Evolutionary conservation across 2,797 vertebrate species (phyloP), one percentile per base, ranked within the genome.

Genomic region (Glossophaga mutica): DNA sequence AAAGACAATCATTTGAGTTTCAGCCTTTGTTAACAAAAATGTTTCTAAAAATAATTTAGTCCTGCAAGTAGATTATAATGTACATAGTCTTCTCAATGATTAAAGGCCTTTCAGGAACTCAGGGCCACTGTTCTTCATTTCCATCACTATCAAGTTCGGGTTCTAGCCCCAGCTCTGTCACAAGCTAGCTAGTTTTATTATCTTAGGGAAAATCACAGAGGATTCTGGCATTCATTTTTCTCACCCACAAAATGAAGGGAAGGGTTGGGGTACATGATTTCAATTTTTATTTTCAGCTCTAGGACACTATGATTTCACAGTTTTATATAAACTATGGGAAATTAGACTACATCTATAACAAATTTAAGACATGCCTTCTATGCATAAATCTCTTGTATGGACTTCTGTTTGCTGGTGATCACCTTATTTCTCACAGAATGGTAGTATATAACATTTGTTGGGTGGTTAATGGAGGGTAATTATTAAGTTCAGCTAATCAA

Each of bases 31-130:
- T 89, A 62, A 46, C 87, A 87, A 94, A 93, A 96, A 76, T 73
- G 65, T 84, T 93, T 92, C 74, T 94, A 90, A 95, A 94, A 89
- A 73, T 79, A 68, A 77, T 77, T 74, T 71, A 81, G 34, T 83
- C n/a, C 32, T 57, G 0, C 5, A 39, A 84, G 46, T 37, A 71
- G 50, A 55, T 50, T 81, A 73, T n/a, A 87, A 79, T 39, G 26
- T 46, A 39, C 39, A 46, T 21, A 34, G 18, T 48, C 10, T 95
- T 52, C 52, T 81, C 32, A 42, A 29, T 48, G 52, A 90, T 67
- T n/a, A 68, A 78, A 34, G 22, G 42, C 24, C 70, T 91, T 90
- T 37, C 48, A 81, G 57, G 77, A 87, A 83, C 50, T 70, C 65
- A n/a, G 29, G 16, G n/a, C 78, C 39, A 44, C n/a, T 44, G 5